These are phyloP conservation scores for Austrolebias charrua DNA, from an alignment of 2,797 vertebrate genomes.

Conservation along the genomic window DNA sequence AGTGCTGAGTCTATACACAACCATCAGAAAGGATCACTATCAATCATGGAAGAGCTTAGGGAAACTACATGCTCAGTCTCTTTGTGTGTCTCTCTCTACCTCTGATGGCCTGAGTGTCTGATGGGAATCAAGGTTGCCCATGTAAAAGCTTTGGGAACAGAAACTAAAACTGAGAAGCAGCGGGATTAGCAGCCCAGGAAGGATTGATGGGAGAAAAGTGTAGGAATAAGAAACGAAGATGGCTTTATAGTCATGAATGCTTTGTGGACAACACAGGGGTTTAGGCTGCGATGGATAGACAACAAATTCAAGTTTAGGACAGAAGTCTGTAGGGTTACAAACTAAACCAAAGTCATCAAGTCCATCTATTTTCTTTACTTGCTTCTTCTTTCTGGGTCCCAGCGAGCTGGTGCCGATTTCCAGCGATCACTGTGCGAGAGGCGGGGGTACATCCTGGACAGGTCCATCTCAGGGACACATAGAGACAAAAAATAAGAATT, in stretches of 20 bases:
- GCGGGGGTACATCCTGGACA: too few relatives aligned
- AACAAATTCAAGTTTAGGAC: constrained; percentile 61
- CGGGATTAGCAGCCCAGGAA: constrained; percentile 39
- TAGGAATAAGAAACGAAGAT: constrained; percentile 48
- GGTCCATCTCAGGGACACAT: too few relatives aligned
- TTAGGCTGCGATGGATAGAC: neutral
- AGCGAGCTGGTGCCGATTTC: too few relatives aligned
- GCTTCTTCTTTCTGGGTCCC: too few relatives aligned
- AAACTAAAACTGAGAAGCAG: constrained; percentile 39
- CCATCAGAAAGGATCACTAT: constrained; percentile 75
- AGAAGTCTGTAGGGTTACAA: constrained; percentile 17
- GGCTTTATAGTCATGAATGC: constrained; percentile 38
- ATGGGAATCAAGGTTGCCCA: constrained; percentile 64
- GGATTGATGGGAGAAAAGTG: constrained; percentile 55
- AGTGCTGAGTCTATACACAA: constrained; percentile 79
- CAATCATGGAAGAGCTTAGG: constrained; percentile 72
- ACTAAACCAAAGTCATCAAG: too few relatives aligned
- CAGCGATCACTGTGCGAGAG: too few relatives aligned
- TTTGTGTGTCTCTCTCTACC: constrained; percentile 45
- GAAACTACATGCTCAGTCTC: constrained; percentile 62
- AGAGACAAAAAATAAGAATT: too few relatives aligned
- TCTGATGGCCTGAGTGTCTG: constrained; percentile 49
- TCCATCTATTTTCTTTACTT: too few relatives aligned
- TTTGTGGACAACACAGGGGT: constrained; percentile 28
- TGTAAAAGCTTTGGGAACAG: constrained; percentile 67